phyloP scores from a whole-genome alignment of 2,888 invertebrate species.

The Drosophila villosipedis region DNA sequence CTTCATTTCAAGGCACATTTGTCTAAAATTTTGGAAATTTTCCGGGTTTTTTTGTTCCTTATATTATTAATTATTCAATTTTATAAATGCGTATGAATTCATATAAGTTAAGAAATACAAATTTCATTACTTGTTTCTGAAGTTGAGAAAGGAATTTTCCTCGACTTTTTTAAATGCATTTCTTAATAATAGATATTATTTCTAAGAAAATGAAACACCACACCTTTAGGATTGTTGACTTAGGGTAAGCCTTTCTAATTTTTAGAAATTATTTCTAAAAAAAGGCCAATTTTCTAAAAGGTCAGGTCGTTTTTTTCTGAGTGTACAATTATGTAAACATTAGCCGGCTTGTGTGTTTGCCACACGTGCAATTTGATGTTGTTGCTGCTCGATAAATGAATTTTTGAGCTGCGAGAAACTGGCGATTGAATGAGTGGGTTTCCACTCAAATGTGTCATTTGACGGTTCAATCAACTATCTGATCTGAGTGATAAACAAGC shows the following conservation, averaged over 20 bases:
- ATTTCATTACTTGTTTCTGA: not conserved
- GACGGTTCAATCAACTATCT: not conserved
- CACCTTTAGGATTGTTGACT: no score
- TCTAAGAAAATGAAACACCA: no score
- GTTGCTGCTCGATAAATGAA: no score
- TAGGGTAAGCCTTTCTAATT: not conserved
- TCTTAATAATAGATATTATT: not conserved
- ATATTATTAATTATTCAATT: not conserved
- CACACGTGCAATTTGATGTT: slow-evolving; percentile 20
- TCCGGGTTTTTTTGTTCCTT: not conserved
- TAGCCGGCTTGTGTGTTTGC: slow-evolving; percentile 7
- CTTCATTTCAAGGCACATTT: not conserved
- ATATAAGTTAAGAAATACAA: not conserved
- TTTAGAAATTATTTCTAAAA: not conserved
- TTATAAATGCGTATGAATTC: not conserved
- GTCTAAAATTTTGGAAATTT: not conserved
- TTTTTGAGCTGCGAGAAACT: not conserved
- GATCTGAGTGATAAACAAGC: not conserved
- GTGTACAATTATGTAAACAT: slow-evolving; percentile 18
- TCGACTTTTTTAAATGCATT: not conserved
- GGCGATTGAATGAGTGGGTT: not conserved
- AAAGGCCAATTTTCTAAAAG: not conserved
- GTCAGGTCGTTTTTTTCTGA: not conserved
- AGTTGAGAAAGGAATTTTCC: not conserved
- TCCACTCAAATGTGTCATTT: not conserved